phyloP scores from a whole-genome alignment of 2,113 vertebrate genomes.

The Muscicapa adusta region DNA sequence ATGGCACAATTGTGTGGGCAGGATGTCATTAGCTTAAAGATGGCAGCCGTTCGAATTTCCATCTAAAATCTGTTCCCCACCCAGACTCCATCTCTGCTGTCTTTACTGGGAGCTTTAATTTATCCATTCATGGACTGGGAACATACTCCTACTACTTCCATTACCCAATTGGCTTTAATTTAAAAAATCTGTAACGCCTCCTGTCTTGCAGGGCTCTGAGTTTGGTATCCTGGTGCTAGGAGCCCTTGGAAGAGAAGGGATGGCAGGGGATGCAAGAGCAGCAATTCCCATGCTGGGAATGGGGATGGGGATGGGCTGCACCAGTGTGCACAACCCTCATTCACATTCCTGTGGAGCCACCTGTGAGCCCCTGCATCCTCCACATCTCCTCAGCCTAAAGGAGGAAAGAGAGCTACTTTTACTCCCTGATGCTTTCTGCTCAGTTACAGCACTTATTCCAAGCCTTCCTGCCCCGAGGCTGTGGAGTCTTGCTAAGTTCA shows the following conservation, averaged over 20 bases:
- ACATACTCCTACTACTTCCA: not conserved
- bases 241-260: not conserved
- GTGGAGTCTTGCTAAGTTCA: not conserved
- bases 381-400: not conserved
- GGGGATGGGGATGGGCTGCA: not conserved
- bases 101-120: not conserved
- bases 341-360: not conserved
- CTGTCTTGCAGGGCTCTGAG: not conserved
- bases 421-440: constrained; percentile 9
- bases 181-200: not conserved
- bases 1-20: not conserved
- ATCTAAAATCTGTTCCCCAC: not conserved
- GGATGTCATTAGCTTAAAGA: constrained; percentile 15
- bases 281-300: fast-evolving
- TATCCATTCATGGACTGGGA: not conserved
- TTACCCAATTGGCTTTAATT: constrained; percentile 10
- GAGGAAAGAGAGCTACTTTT: not conserved
- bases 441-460: constrained; percentile 6
- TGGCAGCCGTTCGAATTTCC: not conserved
- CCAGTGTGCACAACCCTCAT: not conserved
- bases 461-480: not conserved
- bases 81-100: not conserved
- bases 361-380: not conserved
- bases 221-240: not conserved
- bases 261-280: not conserved